A percentile compares a stretch with the other conserved stretches of the same genome.
These are phyloP conservation scores for Vireo altiloquus DNA, from an alignment of 2,113 vertebrate genomes.

Conservation along the genomic window DNA sequence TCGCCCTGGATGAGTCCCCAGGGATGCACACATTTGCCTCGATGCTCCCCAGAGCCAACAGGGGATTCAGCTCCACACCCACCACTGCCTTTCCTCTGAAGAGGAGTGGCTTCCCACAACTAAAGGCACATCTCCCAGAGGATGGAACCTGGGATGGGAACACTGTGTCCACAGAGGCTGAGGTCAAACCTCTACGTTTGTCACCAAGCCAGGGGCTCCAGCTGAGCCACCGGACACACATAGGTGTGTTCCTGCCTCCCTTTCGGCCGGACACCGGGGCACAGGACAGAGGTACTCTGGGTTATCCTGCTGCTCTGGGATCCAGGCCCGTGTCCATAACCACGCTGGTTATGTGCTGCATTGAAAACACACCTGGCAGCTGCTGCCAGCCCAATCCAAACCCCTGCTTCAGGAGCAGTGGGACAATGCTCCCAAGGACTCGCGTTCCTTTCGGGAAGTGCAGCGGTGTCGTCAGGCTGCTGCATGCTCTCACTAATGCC, in stretches of 20 bases:
- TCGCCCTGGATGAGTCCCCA: background rate
- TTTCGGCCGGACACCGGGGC: background rate
- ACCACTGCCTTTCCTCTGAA: background rate
- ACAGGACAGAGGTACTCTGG: background rate
- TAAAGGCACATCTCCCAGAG: background rate
- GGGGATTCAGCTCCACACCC: background rate
- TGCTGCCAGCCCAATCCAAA: background rate
- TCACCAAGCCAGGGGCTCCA: background rate
- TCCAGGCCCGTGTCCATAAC: fast-evolving
- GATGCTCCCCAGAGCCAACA: background rate
- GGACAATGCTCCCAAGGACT: background rate
- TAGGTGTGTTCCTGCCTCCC: fast-evolving
- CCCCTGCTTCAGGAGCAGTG: background rate
- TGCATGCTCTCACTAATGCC: fast-evolving
- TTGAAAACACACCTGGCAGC: background rate
- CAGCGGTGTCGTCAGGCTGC: background rate
- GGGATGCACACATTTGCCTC: fast-evolving
- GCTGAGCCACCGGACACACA: background rate
- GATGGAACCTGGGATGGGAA: background rate
- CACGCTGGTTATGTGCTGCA: fast-evolving
- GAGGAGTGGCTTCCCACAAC: background rate
- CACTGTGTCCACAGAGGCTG: background rate
- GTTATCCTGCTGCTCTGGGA: fast-evolving
- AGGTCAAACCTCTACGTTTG: background rate
- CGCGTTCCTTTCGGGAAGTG: fast-evolving